Evolutionary conservation across 2,113 vertebrate genomes (phyloP), one percentile per base, ranked within the genome.

Genomic region (Malurus elegans): DNA sequence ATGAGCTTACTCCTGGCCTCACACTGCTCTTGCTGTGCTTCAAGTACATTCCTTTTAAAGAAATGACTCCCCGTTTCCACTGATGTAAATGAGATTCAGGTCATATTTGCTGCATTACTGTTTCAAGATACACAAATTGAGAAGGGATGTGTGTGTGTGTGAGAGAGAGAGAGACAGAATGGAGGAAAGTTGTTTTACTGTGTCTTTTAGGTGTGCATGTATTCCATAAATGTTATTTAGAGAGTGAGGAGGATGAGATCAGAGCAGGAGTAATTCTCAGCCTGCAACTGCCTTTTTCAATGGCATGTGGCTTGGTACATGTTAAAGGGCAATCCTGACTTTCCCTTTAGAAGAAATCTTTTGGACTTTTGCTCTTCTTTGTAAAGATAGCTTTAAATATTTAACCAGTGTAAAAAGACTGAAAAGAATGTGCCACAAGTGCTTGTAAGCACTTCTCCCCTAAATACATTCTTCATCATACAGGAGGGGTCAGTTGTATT

Each of bases 341-440:
- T 93, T 88, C 58, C 40, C 51, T 90, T 83, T 18, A 85, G 79
- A 88, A 88, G 23, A 93, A 90, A 65, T 71, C 12, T 73, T 95
- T 64, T 16, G 31, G 38, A 18, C n/a, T 95, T 83, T 88, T 90
- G 50, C 47, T 88, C 93, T 82, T 57, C 66, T 93, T 92, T 85
- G 31, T 80, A 94, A 96, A 93, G 62, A 91, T 47, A 82, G 24
- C 42, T 72, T 90, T 88, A 94, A 90, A 92, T 85, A 73, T 80
- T 94, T 93, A 86, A 83, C 72, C 44, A 86, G 34, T 69, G 56
- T 88, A 93, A 95, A 93, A 62, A 79, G 62, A 70, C 40, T 80
- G 51, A 90, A 90, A 94, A 47, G 78, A 93, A 91, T 76, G 64
- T 5, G 11, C 54, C 60, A 51, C 50, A 60, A 57, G 47, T 73